These are phyloP conservation scores for Picus viridis DNA, from an alignment of 2,797 vertebrate species.

Conservation along the genomic window DNA sequence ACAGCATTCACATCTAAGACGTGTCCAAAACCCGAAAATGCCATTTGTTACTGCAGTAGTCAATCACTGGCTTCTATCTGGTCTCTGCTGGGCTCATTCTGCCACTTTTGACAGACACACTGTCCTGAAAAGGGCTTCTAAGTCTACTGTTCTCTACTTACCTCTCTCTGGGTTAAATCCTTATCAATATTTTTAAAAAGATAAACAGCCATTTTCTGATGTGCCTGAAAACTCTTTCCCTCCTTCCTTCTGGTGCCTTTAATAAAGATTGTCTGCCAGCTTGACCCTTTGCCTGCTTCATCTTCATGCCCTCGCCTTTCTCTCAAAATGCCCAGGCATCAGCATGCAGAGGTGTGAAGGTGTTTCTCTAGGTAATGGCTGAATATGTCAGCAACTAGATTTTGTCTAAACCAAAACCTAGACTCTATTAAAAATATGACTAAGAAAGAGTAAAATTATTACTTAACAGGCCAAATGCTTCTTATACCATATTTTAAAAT, in stretches of 20 bases:
- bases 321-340: background rate
- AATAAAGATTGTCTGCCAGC: background rate
- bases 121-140: background rate
- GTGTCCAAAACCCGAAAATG: background rate
- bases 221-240: too few species aligned
- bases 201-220: too few species aligned
- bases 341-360: background rate
- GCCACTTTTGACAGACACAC: background rate
- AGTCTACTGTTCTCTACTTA: background rate
- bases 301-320: background rate
- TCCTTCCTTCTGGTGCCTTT: background rate
- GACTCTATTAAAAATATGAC: background rate
- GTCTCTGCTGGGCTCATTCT: background rate
- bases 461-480: background rate
- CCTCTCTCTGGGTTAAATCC: background rate
- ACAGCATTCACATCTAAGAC: background rate
- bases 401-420: background rate
- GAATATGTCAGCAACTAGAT: background rate
- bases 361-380: background rate
- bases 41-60: background rate
- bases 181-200: too few species aligned
- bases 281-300: background rate
- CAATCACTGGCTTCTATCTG: rapidly evolving
- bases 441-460: background rate
- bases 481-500: background rate